phyloP scores from a whole-genome alignment of 1,140 invertebrate genomes.

The Procambarus virginalis region DNA sequence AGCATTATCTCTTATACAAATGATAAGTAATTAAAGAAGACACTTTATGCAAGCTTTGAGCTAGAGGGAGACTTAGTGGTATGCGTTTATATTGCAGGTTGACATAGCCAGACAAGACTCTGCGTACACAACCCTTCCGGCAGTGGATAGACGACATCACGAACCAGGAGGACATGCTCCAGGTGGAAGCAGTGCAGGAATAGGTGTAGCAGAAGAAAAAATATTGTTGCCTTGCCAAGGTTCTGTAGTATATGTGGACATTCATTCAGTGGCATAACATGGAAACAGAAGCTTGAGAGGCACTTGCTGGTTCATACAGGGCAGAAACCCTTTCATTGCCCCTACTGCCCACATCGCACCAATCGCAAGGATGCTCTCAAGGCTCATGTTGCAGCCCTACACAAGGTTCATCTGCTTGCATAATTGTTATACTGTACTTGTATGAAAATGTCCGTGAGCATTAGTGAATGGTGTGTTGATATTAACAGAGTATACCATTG shows the following conservation, averaged over 20 bases:
- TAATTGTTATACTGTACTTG: background rate
- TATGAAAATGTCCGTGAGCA: background rate
- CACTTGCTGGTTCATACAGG: constrained; percentile 68
- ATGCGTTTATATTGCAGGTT: constrained; percentile 63
- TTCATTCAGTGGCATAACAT: constrained; percentile 53
- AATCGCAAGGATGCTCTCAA: constrained; percentile 68
- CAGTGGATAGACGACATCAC: constrained; percentile 49
- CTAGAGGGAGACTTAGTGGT: constrained; percentile 50
- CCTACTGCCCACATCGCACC: constrained; percentile 66
- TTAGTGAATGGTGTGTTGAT: constrained; percentile 1
- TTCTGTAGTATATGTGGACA: constrained; percentile 57
- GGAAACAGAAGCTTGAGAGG: constrained; percentile 66
- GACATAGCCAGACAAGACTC: constrained; percentile 55
- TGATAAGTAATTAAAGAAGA: constrained; percentile 27
- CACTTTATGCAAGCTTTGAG: constrained; percentile 29
- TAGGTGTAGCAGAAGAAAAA: constrained; percentile 35
- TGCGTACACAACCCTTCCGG: constrained; percentile 30
- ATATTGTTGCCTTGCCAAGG: constrained; percentile 15
- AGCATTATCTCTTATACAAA: constrained; percentile 8
- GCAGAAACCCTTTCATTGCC: constrained; percentile 58
- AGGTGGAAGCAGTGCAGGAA: constrained; percentile 16
- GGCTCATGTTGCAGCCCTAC: constrained; percentile 60
- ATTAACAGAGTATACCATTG: background rate
- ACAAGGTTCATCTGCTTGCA: constrained; percentile 42
- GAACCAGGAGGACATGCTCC: constrained; percentile 27